Percentiles rank a stretch among this genome's conserved stretches.
phyloP scores from a whole-genome alignment of 2,797 vertebrate species.

The Gambelia wislizenii region DNA sequence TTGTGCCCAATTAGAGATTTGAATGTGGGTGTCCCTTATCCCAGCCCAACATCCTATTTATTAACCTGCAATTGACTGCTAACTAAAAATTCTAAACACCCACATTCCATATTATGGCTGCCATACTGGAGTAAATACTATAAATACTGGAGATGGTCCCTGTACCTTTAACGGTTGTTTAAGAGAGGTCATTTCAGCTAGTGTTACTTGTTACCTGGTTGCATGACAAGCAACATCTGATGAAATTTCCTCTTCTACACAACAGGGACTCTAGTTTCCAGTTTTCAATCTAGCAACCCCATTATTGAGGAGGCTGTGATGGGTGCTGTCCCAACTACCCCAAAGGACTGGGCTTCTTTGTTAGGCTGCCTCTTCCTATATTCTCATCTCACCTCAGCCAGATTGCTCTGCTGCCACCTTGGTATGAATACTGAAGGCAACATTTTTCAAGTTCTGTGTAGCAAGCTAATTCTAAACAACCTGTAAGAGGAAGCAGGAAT shows the following conservation, averaged over 20 bases:
- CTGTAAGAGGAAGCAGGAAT: not conserved
- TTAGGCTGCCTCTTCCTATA: too few relatives aligned
- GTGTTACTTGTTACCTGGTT: too few relatives aligned
- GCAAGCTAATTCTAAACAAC: not conserved
- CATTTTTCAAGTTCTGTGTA: too few relatives aligned
- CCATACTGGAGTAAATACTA: too few relatives aligned
- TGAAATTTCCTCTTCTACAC: too few relatives aligned
- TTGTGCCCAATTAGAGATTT: not conserved
- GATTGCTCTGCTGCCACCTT: not conserved
- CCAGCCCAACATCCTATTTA: not conserved
- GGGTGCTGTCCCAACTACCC: not conserved
- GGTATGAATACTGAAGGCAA: not conserved
- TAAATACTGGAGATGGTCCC: not conserved
- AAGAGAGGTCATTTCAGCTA: too few relatives aligned
- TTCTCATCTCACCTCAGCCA: too few relatives aligned
- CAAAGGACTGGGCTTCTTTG: not conserved
- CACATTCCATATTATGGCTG: not conserved
- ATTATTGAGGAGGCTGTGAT: not conserved
- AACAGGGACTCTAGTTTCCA: too few relatives aligned
- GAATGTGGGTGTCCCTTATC: not conserved
- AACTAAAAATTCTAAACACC: not conserved
- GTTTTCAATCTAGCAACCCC: too few relatives aligned
- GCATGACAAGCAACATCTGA: too few relatives aligned
- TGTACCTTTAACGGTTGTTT: too few relatives aligned
- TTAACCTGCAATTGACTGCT: not conserved